phyloP scores from a whole-genome alignment of 2,797 vertebrate species.

The Neosilurus hyrtlii region DNA sequence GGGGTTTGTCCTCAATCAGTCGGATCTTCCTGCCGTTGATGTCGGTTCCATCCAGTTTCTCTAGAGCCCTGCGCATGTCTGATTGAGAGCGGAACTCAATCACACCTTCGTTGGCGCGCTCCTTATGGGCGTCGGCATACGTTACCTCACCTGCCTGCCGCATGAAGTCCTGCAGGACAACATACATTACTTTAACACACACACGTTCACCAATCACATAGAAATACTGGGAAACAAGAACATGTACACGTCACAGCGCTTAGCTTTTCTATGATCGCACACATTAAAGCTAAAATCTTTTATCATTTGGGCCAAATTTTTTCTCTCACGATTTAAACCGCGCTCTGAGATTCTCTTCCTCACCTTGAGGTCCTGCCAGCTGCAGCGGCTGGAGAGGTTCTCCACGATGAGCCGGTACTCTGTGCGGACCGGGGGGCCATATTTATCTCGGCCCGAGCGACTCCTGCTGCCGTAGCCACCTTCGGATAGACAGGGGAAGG shows the following conservation, averaged over 20 bases:
- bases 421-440: slow-evolving; percentile 88
- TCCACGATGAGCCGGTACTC: slow-evolving; percentile 90
- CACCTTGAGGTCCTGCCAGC: slow-evolving; percentile 94
- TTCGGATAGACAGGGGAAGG: slow-evolving; percentile 58
- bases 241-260: too few relatives aligned
- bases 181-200: background rate
- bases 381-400: slow-evolving; percentile 90
- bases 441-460: slow-evolving; percentile 87
- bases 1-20: slow-evolving; percentile 84
- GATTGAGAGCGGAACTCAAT: slow-evolving; percentile 88
- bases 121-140: slow-evolving; percentile 90
- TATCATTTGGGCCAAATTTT: too few relatives aligned
- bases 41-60: slow-evolving; percentile 87
- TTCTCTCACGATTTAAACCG: background rate
- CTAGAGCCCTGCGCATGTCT: slow-evolving; percentile 86
- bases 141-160: slow-evolving; percentile 90
- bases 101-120: slow-evolving; percentile 86
- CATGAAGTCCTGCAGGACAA: slow-evolving; percentile 80
- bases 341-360: background rate
- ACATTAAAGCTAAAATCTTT: too few relatives aligned
- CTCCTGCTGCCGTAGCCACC: slow-evolving; percentile 87
- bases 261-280: too few relatives aligned
- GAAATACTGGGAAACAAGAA: background rate
- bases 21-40: slow-evolving; percentile 89
- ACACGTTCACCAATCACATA: background rate